phyloP scores from a whole-genome alignment of 2,888 invertebrate genomes.

The Pecten maximus region DNA sequence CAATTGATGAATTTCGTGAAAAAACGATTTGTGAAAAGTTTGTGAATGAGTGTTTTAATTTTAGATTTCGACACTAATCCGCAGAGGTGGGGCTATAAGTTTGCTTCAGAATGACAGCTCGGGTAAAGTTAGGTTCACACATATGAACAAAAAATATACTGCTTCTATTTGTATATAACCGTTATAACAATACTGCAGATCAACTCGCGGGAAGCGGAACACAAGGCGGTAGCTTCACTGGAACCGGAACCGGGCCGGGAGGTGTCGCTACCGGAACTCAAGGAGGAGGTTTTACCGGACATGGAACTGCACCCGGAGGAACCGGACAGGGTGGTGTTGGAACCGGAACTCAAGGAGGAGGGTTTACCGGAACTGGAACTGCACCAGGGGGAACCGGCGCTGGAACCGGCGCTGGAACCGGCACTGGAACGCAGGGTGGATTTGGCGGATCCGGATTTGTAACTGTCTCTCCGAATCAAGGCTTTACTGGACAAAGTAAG shows the following conservation, averaged over 20 bases:
- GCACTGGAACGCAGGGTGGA: conserved; percentile 48
- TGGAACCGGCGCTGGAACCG: conserved; percentile 46
- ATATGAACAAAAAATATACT: no score
- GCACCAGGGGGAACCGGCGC: neutral
- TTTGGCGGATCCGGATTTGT: conserved; percentile 36
- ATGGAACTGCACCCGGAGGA: conserved; percentile 15
- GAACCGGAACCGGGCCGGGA: conserved; percentile 2
- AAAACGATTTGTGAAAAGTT: no score
- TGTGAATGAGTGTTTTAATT: no score
- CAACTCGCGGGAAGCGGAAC: conserved; percentile 45
- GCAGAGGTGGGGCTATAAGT: no score
- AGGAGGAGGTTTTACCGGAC: conserved; percentile 17
- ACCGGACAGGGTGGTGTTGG: conserved; percentile 27
- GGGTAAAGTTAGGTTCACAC: no score
- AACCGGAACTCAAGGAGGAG: conserved; percentile 28
- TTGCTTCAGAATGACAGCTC: no score
- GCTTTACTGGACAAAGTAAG: conserved; percentile 49
- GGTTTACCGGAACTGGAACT: conserved; percentile 38
- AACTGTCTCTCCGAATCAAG: conserved; percentile 43
- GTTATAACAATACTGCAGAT: neutral
- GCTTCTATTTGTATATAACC: no score
- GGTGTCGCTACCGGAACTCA: conserved; percentile 27
- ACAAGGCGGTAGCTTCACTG: conserved; percentile 5
- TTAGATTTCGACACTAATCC: no score
- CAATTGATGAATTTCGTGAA: no score